Conservation (phyloP, 2,888 invertebrate species). For the Lasioglossum malachurum region DNA sequence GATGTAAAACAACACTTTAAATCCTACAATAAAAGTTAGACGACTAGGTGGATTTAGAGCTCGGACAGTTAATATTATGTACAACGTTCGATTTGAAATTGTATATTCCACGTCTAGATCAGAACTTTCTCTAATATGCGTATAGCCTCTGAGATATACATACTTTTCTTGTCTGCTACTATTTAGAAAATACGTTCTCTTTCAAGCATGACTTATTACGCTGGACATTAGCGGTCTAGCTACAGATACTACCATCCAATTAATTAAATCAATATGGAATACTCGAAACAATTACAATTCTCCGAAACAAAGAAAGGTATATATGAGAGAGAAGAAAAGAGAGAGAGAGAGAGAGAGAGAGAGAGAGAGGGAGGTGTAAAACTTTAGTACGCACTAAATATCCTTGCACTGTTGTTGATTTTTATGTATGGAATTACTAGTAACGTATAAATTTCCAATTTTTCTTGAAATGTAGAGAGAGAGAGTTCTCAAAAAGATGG, state of each 20-base stretch:
- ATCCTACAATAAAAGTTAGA: background rate
- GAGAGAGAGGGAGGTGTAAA: background rate
- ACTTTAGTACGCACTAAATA: background rate
- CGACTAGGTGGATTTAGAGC: background rate
- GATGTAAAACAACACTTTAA: background rate
- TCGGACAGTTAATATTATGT: background rate
- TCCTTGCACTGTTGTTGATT: background rate
- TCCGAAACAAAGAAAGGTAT: background rate
- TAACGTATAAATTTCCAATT: too few relatives aligned
- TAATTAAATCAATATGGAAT: background rate
- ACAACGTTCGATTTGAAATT: background rate
- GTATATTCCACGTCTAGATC: background rate
- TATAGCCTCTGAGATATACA: background rate
- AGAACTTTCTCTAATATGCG: background rate
- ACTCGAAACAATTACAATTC: background rate
- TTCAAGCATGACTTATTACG: background rate
- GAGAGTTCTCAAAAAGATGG: background rate
- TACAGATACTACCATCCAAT: background rate
- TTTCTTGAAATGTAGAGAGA: too few relatives aligned
- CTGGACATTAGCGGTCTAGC: background rate
- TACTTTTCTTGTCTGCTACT: background rate
- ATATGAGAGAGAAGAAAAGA: too few relatives aligned
- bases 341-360: too few relatives aligned
- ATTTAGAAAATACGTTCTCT: slow-evolving; percentile 3
- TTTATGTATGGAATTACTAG: too few relatives aligned